phyloP scores from a whole-genome alignment of 1,140 invertebrate species.

The Aphelinus certus region DNA sequence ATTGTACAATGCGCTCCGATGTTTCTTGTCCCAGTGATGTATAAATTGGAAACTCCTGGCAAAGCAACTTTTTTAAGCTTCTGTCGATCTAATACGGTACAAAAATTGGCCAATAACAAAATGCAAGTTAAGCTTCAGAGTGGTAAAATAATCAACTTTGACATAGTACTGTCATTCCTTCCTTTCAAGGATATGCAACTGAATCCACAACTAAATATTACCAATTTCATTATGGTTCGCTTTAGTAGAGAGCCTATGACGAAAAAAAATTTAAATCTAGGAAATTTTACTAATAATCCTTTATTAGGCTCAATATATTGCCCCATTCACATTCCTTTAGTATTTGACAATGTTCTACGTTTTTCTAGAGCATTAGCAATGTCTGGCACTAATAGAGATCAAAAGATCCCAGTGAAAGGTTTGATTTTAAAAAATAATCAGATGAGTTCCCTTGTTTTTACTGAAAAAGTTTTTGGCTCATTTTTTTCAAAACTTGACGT shows the following conservation, averaged over 20 bases:
- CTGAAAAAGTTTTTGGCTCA: slow-evolving; percentile 56
- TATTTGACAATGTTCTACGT: slow-evolving; percentile 54
- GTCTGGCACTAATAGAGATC: slow-evolving; percentile 42
- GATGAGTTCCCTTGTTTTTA: slow-evolving; percentile 47
- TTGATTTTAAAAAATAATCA: slow-evolving; percentile 55
- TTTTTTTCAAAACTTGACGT: slow-evolving; percentile 56
- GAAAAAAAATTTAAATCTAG: slow-evolving; percentile 56
- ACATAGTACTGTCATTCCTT: slow-evolving; percentile 58
- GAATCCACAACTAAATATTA: slow-evolving; percentile 53
- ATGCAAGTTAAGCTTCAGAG: slow-evolving; percentile 47
- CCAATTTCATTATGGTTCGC: slow-evolving; percentile 46
- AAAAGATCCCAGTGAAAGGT: slow-evolving; percentile 54
- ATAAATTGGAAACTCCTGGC: slow-evolving; percentile 48
- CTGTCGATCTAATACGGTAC: slow-evolving; percentile 49
- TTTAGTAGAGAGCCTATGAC: slow-evolving; percentile 44
- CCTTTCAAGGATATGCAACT: slow-evolving; percentile 48
- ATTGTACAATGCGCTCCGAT: slow-evolving; percentile 53
- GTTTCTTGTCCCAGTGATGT: slow-evolving; percentile 56
- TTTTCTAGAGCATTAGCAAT: slow-evolving; percentile 45
- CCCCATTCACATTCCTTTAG: slow-evolving; percentile 52
- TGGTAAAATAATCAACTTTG: slow-evolving; percentile 50
- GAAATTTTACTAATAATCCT: slow-evolving; percentile 59
- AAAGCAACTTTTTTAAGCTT: slow-evolving; percentile 56
- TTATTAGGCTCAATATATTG: slow-evolving; percentile 55
- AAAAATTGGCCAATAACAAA: slow-evolving; percentile 54